Conservation (phyloP, 2,888 invertebrate genomes). For the Drosophila testacea region DNA sequence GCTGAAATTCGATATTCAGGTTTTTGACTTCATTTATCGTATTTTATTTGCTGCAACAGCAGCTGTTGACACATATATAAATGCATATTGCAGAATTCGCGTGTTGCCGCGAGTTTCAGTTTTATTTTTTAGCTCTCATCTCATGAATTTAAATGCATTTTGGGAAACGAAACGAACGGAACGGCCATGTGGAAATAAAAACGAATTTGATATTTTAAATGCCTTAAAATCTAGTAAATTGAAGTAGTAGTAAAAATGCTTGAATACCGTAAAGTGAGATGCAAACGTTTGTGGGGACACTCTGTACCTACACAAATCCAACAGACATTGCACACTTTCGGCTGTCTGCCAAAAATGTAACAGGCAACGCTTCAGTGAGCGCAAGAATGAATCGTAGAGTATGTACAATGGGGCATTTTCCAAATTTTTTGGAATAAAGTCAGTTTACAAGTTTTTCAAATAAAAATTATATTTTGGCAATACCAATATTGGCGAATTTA, state of each 20-base stretch:
- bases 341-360: constrained; percentile 67
- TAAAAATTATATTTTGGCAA: too few species aligned
- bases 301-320: constrained; percentile 30
- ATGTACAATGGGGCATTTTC: too few species aligned
- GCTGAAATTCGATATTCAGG: neutral
- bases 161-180: constrained; percentile 3
- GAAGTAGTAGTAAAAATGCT: constrained; percentile 11
- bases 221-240: constrained; percentile 43
- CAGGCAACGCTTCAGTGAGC: constrained; percentile 61
- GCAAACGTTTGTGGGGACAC: neutral
- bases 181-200: constrained; percentile 5
- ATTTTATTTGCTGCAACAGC: constrained; percentile 52
- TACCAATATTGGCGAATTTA: too few species aligned
- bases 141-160: constrained; percentile 60
- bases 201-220: constrained; percentile 30
- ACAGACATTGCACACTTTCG: constrained; percentile 65
- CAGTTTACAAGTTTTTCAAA: too few species aligned
- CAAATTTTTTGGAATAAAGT: too few species aligned
- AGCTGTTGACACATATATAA: constrained; percentile 61
- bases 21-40: constrained; percentile 14
- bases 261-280: constrained; percentile 10
- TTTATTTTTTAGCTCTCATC: constrained; percentile 6
- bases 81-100: constrained; percentile 49
- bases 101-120: constrained; percentile 16
- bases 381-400: constrained; percentile 2